Base-by-base conservation (phyloP, 2,888 invertebrate genomes). In the Limnephilus lunatus region DNA sequence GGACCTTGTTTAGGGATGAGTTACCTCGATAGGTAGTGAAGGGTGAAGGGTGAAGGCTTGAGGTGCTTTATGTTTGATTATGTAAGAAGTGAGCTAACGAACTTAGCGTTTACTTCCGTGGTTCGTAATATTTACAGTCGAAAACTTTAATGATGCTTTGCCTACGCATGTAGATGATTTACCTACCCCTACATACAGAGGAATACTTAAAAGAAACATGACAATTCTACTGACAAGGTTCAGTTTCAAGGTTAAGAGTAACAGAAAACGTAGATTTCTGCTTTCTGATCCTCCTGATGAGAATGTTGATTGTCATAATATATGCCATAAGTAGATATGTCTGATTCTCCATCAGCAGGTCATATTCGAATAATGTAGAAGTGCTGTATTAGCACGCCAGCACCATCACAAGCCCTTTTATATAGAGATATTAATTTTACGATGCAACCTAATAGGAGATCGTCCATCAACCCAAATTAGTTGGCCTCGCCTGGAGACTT, bases 71-170 rank as follows among this genome's bases (percentile, higher is more conserved):
- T 32, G 83, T 19, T 35, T 83, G 83, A 83, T 39, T 83, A 35
- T 83, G 19, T 15, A 83, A 35, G 83, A 35, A n/a, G 35, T 83
- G 35, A 86, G 31, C 87, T 87, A 48, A 87, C 87, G 87, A 87
- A 87, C 12, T 53, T 19, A 30, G 53, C 1, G 68, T 87, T 53
- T 87, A 87, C 53, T 48, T 53, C 7, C 32, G 87, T 2, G 87
- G 30, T 87, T 87, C 68, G 87, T 87, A 53, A 87, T 87, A 53
- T 87, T 30, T 31, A 87, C 30, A 53, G 68, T 87, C 87, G 85
- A 87, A 68, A 87, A 87, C 32, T 68, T 87, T 87, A 68, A 68
- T 87, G 87, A 87, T 31, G 87, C 68, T 87, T 30, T 87, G 48
- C 31, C 4, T 9, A 85, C 32, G n/a, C 25, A 35, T 82, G 82